phyloP scores from a whole-genome alignment of 2,888 invertebrate genomes.

The Chalcosyrphus nemorum region DNA sequence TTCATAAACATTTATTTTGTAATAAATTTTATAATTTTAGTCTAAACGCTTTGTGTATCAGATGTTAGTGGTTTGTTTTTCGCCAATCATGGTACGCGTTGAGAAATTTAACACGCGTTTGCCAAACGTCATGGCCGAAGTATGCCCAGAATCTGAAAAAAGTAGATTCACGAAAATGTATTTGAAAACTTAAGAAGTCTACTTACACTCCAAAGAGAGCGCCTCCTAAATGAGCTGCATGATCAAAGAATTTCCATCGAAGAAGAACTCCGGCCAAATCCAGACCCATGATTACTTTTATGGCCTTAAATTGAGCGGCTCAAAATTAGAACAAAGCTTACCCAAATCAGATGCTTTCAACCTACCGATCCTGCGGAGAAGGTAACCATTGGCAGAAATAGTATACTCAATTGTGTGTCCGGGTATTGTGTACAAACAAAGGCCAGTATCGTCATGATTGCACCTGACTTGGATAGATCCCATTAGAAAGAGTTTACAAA shows the following conservation, averaged over 20 bases:
- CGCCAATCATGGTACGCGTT: slow-evolving; percentile 79
- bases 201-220: slow-evolving; percentile 93
- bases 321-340: neutral
- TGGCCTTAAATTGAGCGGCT: slow-evolving; percentile 86
- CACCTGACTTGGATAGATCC: slow-evolving; percentile 91
- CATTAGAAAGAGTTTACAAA: slow-evolving; percentile 38
- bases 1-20: slow-evolving; percentile 40
- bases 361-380: slow-evolving; percentile 93
- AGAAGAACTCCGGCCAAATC: slow-evolving; percentile 92
- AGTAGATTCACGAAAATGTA: no score
- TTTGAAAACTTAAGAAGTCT: no score
- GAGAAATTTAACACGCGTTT: slow-evolving; percentile 77
- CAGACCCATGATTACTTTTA: slow-evolving; percentile 92
- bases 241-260: slow-evolving; percentile 97
- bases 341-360: no score
- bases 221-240: slow-evolving; percentile 99
- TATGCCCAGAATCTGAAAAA: slow-evolving; percentile 78
- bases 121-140: slow-evolving; percentile 79
- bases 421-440: slow-evolving; percentile 95
- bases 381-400: slow-evolving; percentile 94
- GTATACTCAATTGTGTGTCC: slow-evolving; percentile 92
- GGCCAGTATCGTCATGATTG: slow-evolving; percentile 94
- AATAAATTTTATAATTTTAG: slow-evolving; percentile 38
- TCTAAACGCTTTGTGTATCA: slow-evolving; percentile 11
- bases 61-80: slow-evolving; percentile 76